phyloP scores from a whole-genome alignment of 2,797 vertebrate genomes.

The Gymnothorax javanicus region DNA sequence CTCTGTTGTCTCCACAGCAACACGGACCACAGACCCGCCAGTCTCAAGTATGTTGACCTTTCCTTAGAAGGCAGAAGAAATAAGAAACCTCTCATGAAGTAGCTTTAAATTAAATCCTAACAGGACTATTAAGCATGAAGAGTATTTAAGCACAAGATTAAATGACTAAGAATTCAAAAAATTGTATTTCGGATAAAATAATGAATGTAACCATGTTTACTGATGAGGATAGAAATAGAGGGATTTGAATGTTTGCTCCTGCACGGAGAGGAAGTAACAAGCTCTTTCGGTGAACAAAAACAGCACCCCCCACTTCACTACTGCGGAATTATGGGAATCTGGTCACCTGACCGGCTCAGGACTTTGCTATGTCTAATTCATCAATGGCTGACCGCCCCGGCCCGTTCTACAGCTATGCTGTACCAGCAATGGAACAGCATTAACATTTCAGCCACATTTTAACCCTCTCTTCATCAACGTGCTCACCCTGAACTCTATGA shows the following conservation, averaged over 20 bases:
- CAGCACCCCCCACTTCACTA: not conserved
- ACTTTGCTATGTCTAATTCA: not conserved
- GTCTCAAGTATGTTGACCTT: conserved; percentile 69
- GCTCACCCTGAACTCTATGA: not conserved
- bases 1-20: conserved; percentile 75
- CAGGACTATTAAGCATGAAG: no score
- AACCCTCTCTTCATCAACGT: not conserved
- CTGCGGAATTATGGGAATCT: not conserved
- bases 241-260: not conserved
- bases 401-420: not conserved
- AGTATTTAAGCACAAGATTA: not conserved
- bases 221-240: not conserved
- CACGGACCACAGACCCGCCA: conserved; percentile 60
- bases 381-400: not conserved
- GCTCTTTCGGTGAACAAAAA: not conserved
- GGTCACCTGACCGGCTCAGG: not conserved
- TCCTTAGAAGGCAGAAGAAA: conserved; percentile 53
- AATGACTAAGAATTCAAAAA: no score
- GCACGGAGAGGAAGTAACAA: not conserved
- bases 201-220: not conserved
- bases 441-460: not conserved
- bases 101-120: not conserved
- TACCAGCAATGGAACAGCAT: not conserved
- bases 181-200: not conserved
- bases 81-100: not conserved